Conservation (phyloP, 2,888 invertebrate genomes). For the Philopedon plagiatum region DNA sequence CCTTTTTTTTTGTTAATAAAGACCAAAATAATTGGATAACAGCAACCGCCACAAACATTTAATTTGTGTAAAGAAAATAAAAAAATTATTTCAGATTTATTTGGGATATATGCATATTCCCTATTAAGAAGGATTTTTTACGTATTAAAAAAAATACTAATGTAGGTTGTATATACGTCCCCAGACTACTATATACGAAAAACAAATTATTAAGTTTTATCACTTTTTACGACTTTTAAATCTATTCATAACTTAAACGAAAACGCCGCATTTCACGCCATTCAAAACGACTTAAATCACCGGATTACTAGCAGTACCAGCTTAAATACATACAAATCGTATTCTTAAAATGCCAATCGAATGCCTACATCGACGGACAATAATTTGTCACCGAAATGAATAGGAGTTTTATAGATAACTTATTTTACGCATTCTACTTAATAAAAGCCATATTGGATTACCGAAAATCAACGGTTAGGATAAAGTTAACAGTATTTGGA, state of each 20-base stretch:
- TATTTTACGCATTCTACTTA: conserved; percentile 12
- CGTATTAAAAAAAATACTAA: too few relatives aligned
- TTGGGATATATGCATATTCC: too few relatives aligned
- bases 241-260: not conserved
- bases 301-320: conserved; percentile 6
- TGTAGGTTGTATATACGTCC: not conserved
- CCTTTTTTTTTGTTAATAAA: too few relatives aligned
- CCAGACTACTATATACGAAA: not conserved
- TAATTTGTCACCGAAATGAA: not conserved
- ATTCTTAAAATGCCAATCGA: conserved; percentile 3
- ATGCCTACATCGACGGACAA: not conserved
- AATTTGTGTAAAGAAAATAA: too few relatives aligned
- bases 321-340: conserved; percentile 4
- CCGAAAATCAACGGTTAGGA: conserved; percentile 1
- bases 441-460: conserved; percentile 8
- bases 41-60: too few relatives aligned
- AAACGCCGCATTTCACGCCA: not conserved
- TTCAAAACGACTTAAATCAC: conserved; percentile 8
- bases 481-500: conserved; percentile 6
- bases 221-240: conserved; percentile 6
- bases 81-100: too few relatives aligned
- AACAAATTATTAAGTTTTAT: conserved; percentile 6
- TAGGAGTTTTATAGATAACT: conserved; percentile 12
- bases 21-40: too few relatives aligned
- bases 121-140: too few relatives aligned